Percentiles rank a stretch among this genome's conserved stretches.
These are phyloP conservation scores for Caenorhabditis brenneri DNA, from an alignment of 1,140 invertebrate genomes.

Conservation along the genomic window DNA sequence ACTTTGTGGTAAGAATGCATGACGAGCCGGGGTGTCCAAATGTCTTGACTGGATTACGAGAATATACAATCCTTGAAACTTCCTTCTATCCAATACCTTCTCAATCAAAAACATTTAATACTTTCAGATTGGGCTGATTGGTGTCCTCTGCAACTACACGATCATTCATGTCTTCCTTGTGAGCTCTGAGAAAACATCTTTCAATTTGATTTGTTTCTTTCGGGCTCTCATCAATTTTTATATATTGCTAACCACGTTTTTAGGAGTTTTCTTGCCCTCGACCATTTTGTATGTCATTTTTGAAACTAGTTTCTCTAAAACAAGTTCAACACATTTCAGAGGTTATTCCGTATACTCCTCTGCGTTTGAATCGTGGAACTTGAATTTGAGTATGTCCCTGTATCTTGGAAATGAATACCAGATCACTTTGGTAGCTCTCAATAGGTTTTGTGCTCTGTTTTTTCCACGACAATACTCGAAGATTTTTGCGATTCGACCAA, in stretches of 20 bases:
- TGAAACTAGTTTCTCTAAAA: neutral
- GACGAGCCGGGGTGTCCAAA: too few relatives aligned
- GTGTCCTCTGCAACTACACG: neutral
- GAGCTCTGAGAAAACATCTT: neutral
- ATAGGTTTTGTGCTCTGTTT: constrained; percentile 2
- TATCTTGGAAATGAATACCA: constrained; percentile 30
- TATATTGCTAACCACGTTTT: neutral
- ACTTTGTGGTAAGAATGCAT: neutral
- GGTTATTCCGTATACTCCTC: neutral
- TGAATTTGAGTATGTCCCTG: neutral
- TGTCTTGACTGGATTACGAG: too few relatives aligned
- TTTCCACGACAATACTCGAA: neutral
- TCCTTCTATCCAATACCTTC: too few relatives aligned
- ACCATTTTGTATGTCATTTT: neutral
- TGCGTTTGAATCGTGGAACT: neutral
- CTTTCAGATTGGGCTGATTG: neutral
- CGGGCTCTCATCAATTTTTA: neutral
- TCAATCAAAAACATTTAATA: too few relatives aligned
- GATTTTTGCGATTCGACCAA: neutral
- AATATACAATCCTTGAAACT: too few relatives aligned
- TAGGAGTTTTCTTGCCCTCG: neutral
- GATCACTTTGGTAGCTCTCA: neutral
- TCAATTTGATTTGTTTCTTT: neutral
- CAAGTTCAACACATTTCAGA: neutral
- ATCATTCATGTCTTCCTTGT: neutral